Base-by-base conservation (phyloP, 1,140 invertebrate genomes). In the Wasmannia auropunctata region DNA sequence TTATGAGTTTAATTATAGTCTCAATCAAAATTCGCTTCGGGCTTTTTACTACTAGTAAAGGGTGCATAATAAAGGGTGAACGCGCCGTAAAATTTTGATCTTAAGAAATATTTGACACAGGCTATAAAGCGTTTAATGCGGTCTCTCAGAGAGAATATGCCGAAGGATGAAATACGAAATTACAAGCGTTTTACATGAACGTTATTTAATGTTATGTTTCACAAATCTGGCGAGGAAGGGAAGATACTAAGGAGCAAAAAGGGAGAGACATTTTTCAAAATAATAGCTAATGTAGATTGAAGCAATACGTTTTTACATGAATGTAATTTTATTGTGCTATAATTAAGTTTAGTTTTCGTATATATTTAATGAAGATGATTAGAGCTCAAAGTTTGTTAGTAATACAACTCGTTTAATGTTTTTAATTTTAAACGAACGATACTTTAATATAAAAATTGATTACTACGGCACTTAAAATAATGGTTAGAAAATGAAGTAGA, bases 61-160 rank as follows among this genome's bases (percentile, higher is more conserved):
- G n/a, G n/a, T 37, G 14, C 4, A 31, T n/a, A 19, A 51, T 25
- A 16, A 67, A 69, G 19, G 43, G 11, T 62, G 3, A 34, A 54
- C 34, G 22, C n/a, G 43, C 22, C 5, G 63, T 81, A 70, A 70
- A 70, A 19, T 56, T 70, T 1, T 16, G 46, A 56, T 81, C 46
- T 81, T 81, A 25, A 81, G 22, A 70, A 81, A 81, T 81, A 81
- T 81, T 81, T 81, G 77, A 81, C 63, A 56, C 46, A 34, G 34
- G 43, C n/a, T 46, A 43, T 86, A 80, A 86, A 86, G 37, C 49
- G 72, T 70, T 86, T 67, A 86, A 75, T 75, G 51, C 34, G 86
- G 65, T 86, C 72, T 67, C 87, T 86, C 72, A 87, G 70, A 76
- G 22, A 40, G 40, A 72, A 85, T 88, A 83, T 51, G 83, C n/a